Evolutionary conservation across 2,888 invertebrate genomes (phyloP).

Genomic region (Acleris cristana): DNA sequence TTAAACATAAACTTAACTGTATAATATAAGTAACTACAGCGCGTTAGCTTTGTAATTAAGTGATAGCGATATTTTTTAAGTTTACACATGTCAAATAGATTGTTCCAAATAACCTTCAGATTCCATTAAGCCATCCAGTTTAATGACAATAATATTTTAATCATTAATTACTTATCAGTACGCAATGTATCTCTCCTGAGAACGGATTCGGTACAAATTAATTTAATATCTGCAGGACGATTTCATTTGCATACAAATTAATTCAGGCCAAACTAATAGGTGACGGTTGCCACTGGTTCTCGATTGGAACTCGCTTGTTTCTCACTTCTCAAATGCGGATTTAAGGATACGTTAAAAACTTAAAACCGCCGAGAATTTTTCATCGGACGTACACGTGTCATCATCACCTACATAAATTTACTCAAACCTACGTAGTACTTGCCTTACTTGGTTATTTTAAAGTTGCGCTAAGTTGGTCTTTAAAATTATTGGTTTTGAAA

Average conservation of each 20-base stretch:
- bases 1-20: no score
- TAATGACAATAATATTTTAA: neutral
- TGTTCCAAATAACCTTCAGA: conserved; percentile 19
- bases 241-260: conserved; percentile 77
- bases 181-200: conserved; percentile 18
- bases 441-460: no score
- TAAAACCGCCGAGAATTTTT: no score
- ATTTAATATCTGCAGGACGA: conserved; percentile 56
- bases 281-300: conserved; percentile 48
- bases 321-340: conserved; percentile 36
- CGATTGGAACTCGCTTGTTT: conserved; percentile 39
- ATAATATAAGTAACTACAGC: no score
- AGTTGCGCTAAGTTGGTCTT: no score
- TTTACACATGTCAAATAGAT: neutral
- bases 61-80: no score
- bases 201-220: conserved; percentile 47
- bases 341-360: no score
- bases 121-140: conserved; percentile 2
- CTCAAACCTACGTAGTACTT: no score
- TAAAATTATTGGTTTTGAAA: no score
- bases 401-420: no score
- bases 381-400: no score
- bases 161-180: conserved; percentile 21
- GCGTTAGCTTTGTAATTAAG: no score
- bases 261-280: conserved; percentile 74